phyloP scores from a whole-genome alignment of 2,797 vertebrate species.

The Phrynocephalus forsythii region DNA sequence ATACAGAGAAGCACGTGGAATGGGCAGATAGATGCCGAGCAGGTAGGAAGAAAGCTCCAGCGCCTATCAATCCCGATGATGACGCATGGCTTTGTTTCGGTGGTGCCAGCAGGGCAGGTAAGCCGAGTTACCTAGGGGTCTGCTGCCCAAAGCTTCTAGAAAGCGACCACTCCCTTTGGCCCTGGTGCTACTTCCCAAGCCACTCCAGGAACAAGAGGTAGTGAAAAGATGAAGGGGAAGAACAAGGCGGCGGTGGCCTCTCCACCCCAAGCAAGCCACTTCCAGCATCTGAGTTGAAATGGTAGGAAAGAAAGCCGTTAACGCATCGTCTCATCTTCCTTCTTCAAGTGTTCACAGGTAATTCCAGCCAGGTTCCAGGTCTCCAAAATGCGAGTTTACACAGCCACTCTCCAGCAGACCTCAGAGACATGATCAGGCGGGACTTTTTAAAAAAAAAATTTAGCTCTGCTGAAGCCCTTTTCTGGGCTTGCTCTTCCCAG shows the following conservation, averaged over 20 bases:
- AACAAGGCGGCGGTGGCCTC: too few relatives aligned
- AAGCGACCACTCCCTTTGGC: neutral
- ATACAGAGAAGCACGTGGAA: fast-evolving
- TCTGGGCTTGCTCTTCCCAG: neutral
- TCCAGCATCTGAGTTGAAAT: neutral
- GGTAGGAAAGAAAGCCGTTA: neutral
- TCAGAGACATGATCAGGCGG: neutral
- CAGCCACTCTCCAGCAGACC: neutral
- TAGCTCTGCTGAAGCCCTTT: neutral
- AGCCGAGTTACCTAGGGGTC: too few relatives aligned
- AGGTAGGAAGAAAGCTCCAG: neutral
- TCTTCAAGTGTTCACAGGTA: neutral
- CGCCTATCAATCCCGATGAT: too few relatives aligned
- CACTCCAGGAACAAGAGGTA: neutral
- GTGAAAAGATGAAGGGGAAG: too few relatives aligned
- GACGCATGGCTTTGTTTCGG: too few relatives aligned
- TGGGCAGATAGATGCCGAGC: neutral
- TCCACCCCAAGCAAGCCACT: too few relatives aligned
- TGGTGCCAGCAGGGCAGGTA: neutral
- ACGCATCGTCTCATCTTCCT: neutral
- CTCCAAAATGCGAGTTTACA: neutral
- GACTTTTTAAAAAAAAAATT: too few relatives aligned
- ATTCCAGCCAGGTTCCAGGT: neutral
- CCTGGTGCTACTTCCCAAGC: neutral
- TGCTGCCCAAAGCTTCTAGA: neutral